phyloP scores from a whole-genome alignment of 2,888 invertebrate species.

The Pherbina coryleti region DNA sequence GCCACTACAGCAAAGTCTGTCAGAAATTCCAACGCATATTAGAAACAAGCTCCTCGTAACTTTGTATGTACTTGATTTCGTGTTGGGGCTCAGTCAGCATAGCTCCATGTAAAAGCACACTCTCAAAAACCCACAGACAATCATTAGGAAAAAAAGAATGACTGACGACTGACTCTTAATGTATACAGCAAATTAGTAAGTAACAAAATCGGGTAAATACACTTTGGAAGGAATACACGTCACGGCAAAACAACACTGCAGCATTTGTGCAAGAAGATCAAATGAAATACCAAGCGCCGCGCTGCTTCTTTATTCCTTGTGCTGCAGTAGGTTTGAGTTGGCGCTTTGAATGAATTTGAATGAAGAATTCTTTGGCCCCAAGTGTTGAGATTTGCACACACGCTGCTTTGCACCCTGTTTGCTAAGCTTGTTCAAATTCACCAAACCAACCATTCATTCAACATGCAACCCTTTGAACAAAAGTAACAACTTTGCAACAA shows the following conservation, averaged over 20 bases:
- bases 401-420: neutral
- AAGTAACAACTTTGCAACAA: too few relatives aligned
- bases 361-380: neutral
- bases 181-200: conserved; percentile 18
- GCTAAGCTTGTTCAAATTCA: neutral
- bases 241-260: too few relatives aligned
- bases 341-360: too few relatives aligned
- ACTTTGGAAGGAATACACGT: too few relatives aligned
- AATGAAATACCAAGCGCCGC: too few relatives aligned
- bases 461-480: neutral
- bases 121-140: neutral
- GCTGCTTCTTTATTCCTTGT: too few relatives aligned
- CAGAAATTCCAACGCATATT: conserved; percentile 26
- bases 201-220: neutral
- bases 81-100: neutral
- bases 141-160: conserved; percentile 1
- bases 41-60: conserved; percentile 2
- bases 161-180: neutral
- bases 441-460: too few relatives aligned
- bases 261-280: too few relatives aligned
- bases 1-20: neutral
- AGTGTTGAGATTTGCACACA: neutral
- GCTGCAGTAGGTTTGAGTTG: too few relatives aligned
- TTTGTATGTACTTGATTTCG: neutral
- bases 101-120: conserved; percentile 8